Evolutionary conservation across 2,888 invertebrate genomes (phyloP).

Genomic region (Diaprepes abbreviatus): DNA sequence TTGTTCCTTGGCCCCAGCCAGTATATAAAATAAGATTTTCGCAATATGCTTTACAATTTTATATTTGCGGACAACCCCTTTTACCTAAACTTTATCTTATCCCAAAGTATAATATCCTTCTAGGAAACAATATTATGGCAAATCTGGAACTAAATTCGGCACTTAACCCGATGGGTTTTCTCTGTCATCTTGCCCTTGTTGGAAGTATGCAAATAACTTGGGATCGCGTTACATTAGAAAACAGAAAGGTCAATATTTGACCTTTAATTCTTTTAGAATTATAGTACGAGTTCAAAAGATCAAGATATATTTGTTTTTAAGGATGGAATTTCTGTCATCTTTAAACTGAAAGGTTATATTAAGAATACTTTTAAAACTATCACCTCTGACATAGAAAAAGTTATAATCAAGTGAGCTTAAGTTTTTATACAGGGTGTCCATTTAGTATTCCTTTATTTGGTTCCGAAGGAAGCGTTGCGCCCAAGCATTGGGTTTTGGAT

Average conservation of each 20-base stretch:
- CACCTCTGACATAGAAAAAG: too few species aligned
- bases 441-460: too few species aligned
- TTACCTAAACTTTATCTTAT: background rate
- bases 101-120: background rate
- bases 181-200: constrained; percentile 1
- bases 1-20: too few species aligned
- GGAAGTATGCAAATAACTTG: constrained; percentile 12
- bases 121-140: constrained; percentile 4
- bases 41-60: background rate
- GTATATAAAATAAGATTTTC: background rate
- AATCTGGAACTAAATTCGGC: constrained; percentile 9
- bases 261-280: background rate
- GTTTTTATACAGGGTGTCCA: too few species aligned
- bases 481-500: too few species aligned
- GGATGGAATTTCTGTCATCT: too few species aligned
- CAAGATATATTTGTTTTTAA: too few species aligned
- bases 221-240: constrained; percentile 3
- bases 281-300: background rate
- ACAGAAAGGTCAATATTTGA: constrained; percentile 2
- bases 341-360: too few species aligned
- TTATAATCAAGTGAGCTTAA: too few species aligned
- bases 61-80: background rate
- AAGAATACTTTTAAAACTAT: too few species aligned
- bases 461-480: too few species aligned
- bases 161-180: constrained; percentile 19